Evolutionary conservation across 1,140 invertebrate species (phyloP).

Genomic region (Drosophila lacertosa): DNA sequence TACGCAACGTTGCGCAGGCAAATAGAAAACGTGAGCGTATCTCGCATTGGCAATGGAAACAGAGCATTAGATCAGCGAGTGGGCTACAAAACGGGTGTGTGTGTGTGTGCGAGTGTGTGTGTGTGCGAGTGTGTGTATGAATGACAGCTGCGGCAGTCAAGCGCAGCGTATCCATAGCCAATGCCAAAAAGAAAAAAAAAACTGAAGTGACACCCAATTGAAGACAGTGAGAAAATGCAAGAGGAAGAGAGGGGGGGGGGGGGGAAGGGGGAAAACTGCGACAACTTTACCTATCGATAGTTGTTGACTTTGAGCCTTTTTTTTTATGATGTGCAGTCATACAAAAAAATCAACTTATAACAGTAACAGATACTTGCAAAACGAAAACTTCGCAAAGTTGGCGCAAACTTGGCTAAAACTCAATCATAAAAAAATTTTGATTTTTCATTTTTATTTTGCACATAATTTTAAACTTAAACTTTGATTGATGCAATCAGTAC

Average conservation of each 20-base stretch:
- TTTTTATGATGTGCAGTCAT: conserved; percentile 12
- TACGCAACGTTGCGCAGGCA: conserved; percentile 65
- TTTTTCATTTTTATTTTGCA: no score
- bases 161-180: conserved; percentile 44
- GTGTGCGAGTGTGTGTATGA: conserved; percentile 15
- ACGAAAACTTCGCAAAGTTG: background rate
- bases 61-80: conserved; percentile 28
- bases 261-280: background rate
- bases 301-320: conserved; percentile 54
- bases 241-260: background rate
- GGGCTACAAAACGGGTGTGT: background rate
- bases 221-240: no score
- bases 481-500: no score
- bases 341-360: background rate
- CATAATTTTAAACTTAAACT: no score
- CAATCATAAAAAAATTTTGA: background rate
- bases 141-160: conserved; percentile 36
- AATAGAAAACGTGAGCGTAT: conserved; percentile 52
- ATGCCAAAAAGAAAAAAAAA: conserved; percentile 51
- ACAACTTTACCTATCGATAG: conserved; percentile 48
- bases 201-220: conserved; percentile 3
- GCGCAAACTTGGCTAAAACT: background rate
- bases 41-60: conserved; percentile 29
- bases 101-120: conserved; percentile 3
- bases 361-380: background rate